phyloP scores from a whole-genome alignment of 2,113 vertebrate genomes.

The Redunca redunca region DNA sequence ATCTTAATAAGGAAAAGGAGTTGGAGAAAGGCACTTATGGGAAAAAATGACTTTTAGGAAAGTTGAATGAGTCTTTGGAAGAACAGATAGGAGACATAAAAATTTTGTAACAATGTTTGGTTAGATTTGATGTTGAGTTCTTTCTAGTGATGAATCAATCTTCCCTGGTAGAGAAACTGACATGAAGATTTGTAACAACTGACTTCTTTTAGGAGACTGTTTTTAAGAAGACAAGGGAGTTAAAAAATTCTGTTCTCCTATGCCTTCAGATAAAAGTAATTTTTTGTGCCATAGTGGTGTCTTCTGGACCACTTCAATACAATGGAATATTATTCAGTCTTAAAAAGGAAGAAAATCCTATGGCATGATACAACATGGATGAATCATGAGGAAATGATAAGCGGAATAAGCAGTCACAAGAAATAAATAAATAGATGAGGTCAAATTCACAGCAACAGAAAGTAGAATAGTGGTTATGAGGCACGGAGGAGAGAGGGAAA shows the following conservation, averaged over 20 bases:
- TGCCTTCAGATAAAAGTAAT: background rate
- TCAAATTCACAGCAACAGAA: background rate
- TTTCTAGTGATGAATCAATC: background rate
- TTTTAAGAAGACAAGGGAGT: background rate
- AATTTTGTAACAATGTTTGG: background rate
- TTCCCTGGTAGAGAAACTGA: background rate
- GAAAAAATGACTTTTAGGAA: background rate
- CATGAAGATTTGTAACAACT: background rate
- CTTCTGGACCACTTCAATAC: background rate
- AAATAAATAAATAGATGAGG: background rate
- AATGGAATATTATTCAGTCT: background rate
- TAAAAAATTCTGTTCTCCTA: background rate
- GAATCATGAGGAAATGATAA: background rate
- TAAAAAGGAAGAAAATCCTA: background rate
- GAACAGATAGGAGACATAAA: background rate
- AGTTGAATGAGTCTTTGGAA: background rate
- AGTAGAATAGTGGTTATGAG: background rate
- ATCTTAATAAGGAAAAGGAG: background rate
- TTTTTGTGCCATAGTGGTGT: background rate
- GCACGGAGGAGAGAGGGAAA: rapidly evolving
- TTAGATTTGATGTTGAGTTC: background rate
- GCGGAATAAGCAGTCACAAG: background rate
- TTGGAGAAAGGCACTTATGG: background rate
- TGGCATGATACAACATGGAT: background rate
- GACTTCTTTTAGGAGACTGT: background rate